A percentile compares a stretch with the other conserved stretches of the same genome.
Conservation (phyloP, 2,888 invertebrate species). For the Frankliniella intonsa region DNA sequence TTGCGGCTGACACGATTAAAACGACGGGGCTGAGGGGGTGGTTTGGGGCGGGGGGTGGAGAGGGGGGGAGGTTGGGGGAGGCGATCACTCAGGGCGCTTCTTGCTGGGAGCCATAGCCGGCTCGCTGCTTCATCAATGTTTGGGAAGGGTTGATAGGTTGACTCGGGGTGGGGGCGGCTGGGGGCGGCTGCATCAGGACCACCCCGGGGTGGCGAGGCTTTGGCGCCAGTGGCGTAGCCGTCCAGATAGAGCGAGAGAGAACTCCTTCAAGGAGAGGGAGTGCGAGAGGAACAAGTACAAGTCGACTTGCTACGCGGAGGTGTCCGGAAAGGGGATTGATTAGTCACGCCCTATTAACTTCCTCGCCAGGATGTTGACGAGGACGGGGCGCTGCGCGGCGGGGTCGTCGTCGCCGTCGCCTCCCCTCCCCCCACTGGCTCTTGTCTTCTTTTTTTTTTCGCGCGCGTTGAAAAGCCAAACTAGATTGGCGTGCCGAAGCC, state of each 20-base stretch:
- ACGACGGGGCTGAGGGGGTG: background rate
- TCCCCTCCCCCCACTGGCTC: background rate
- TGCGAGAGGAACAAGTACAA: no score
- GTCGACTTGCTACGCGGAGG: background rate
- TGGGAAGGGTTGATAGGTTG: constrained; percentile 26
- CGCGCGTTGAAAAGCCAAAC: background rate
- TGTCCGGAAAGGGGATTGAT: background rate
- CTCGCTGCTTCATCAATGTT: constrained; percentile 23
- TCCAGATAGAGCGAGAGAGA: no score
- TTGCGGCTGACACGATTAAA: no score
- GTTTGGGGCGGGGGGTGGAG: background rate
- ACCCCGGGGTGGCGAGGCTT: no score
- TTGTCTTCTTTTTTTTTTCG: background rate
- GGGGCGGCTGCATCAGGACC: background rate
- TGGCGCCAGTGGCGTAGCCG: no score
- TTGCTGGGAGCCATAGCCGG: background rate
- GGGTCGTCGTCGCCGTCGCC: background rate
- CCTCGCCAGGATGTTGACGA: background rate
- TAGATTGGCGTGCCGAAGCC: background rate
- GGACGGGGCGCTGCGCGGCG: no score
- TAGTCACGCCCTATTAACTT: constrained; percentile 9
- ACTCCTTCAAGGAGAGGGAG: no score
- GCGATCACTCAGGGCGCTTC: constrained; percentile 25
- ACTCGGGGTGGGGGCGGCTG: background rate
- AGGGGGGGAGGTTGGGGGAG: background rate